Evolutionary conservation across 2,113 vertebrate species (phyloP), one percentile per base, ranked within the genome.

Genomic region (Ancistrus triradiatus): DNA sequence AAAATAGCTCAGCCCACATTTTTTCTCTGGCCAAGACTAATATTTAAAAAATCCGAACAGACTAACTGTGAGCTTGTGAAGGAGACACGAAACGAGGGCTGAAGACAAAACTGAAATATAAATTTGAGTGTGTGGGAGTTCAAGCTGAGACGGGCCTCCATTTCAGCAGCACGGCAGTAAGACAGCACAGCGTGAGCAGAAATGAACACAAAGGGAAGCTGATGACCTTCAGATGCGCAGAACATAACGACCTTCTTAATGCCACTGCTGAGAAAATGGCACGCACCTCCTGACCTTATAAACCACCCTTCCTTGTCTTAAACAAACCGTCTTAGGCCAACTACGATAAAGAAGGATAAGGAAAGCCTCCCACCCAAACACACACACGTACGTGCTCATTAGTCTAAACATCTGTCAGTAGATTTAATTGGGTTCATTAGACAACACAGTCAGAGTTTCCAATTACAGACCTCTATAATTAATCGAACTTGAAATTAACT

Each of bases 401-500:
- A 78, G 77, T 83, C 84, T 88, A 91, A 93, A 95, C 93, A 93
- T 94, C 92, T 95, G 91, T 93, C 91, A 94, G 83, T 83, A 90
- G 87, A 84, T 86, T 87, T 92, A 95, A 94, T 92, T 95, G 92
- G 93, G 90, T 93, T 96, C 93, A 98, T 97, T 95, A 96, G 88
- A 88, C 90, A 89, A 86, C 89, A 84, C 92, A 87, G 72, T 88
- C 86, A 84, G 89, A 90, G 85, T 85, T 83, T 81, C 90, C 92
- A 91, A 94, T 98, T 95, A 94, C 78, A 85, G 88, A 89, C 89
- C 89, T 92, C 89, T 90, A 93, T 95, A 97, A 98, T 97, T 93
- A 94, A 96, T 96, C 93, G 91, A 89, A 89, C 90, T 94, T 90
- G 84, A 94, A 94, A 94, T 95, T 94, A 94, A 95, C 94, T 90